phyloP scores from a whole-genome alignment of 2,888 invertebrate genomes.

The Taenaris catops region DNA sequence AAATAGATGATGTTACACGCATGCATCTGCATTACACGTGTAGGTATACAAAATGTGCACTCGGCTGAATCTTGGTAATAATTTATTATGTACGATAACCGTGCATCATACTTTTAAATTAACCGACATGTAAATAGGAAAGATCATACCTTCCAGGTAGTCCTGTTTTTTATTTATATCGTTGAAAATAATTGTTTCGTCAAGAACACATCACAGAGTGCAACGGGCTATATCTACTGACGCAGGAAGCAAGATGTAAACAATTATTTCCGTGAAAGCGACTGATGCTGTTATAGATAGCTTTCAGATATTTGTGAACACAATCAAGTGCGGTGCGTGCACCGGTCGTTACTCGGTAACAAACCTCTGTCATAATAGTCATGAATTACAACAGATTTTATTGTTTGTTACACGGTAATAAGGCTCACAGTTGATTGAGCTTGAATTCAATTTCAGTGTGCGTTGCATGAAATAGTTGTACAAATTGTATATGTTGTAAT shows the following conservation, averaged over 20 bases:
- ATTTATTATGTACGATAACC: too few species aligned
- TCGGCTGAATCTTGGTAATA: conserved; percentile 15
- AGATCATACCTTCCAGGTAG: too few species aligned
- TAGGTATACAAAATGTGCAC: conserved; percentile 11
- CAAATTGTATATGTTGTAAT: conserved; percentile 33
- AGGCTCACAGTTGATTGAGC: conserved; percentile 18
- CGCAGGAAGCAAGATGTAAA: conserved; percentile 49
- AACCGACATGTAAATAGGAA: too few species aligned
- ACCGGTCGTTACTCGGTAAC: conserved; percentile 10
- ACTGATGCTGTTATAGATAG: conserved; percentile 39
- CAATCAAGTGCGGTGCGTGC: conserved; percentile 21
- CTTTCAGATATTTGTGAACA: conserved; percentile 27
- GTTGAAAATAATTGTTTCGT: conserved; percentile 11
- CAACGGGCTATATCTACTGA: conserved; percentile 29
- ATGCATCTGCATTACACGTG: conserved; percentile 8
- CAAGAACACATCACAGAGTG: conserved; percentile 10
- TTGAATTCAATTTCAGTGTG: conserved; percentile 13
- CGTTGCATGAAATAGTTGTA: conserved; percentile 28
- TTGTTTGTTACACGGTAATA: conserved; percentile 7
- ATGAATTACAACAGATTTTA: conserved; percentile 4
- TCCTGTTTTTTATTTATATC: too few species aligned
- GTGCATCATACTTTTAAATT: too few species aligned
- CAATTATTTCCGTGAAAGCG: conserved; percentile 48
- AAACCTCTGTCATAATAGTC: background rate
- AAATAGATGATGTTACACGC: conserved; percentile 7